Evolutionary conservation across 2,797 vertebrate genomes (phyloP).

Genomic region (Cirrhinus molitorella): DNA sequence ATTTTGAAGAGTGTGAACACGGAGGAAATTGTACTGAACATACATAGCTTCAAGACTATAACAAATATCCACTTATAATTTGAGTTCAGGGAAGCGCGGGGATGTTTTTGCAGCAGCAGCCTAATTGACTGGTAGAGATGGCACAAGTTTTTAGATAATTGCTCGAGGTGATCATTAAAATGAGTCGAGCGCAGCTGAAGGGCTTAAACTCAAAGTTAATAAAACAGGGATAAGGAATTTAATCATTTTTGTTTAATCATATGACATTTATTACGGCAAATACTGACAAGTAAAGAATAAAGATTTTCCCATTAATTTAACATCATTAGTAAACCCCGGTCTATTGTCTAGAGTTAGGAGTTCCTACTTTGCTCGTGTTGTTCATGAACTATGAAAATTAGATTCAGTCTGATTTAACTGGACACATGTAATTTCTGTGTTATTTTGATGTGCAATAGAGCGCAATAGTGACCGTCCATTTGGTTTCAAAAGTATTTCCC

Average conservation of each 20-base stretch:
- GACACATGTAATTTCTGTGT: conserved; percentile 15
- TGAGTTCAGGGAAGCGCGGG: conserved; percentile 51
- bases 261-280: conserved; percentile 61
- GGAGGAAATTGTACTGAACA: conserved; percentile 45
- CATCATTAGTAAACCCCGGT: conserved; percentile 40
- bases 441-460: conserved; percentile 21
- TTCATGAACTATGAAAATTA: conserved; percentile 12
- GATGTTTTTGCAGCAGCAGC: conserved; percentile 61
- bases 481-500: not conserved
- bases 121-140: conserved; percentile 66
- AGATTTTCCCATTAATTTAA: conserved; percentile 52
- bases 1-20: conserved; percentile 55
- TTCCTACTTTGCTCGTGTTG: conserved; percentile 17
- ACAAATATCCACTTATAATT: conserved; percentile 58
- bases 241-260: conserved; percentile 62
- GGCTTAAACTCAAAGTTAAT: conserved; percentile 63
- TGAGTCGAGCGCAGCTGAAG: conserved; percentile 59
- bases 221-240: conserved; percentile 58
- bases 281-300: conserved; percentile 57
- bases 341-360: conserved; percentile 39
- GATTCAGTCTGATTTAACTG: conserved; percentile 22
- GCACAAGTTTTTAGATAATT: conserved; percentile 67
- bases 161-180: conserved; percentile 67
- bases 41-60: conserved; percentile 49
- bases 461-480: not conserved